phyloP scores from a whole-genome alignment of 2,113 vertebrate genomes.

The Edolisoma coerulescens region DNA sequence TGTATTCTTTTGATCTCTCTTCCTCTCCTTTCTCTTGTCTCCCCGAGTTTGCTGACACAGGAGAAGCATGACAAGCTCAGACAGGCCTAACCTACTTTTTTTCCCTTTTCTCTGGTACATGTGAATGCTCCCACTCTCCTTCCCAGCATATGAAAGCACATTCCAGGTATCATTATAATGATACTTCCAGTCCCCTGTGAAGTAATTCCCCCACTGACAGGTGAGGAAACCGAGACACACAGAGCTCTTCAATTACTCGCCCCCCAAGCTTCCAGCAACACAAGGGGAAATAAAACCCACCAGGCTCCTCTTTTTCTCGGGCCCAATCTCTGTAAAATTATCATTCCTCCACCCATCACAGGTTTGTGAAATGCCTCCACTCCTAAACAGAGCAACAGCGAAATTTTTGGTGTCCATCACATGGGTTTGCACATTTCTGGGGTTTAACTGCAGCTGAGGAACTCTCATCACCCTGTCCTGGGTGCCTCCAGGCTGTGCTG shows the following conservation, averaged over 20 bases:
- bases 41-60: conserved; percentile 62
- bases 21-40: conserved; percentile 49
- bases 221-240: conserved; percentile 18
- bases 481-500: background rate
- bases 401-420: background rate
- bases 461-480: accelerated
- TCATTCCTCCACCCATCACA: background rate
- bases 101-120: conserved; percentile 7
- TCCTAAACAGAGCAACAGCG: background rate
- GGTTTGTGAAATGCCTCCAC: background rate
- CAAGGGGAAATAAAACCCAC: background rate
- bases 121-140: conserved; percentile 22
- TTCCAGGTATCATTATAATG: conserved; percentile 51
- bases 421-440: background rate
- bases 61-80: conserved; percentile 58
- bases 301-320: background rate
- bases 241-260: background rate
- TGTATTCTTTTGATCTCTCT: conserved; percentile 62
- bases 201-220: conserved; percentile 45
- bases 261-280: background rate
- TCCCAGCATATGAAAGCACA: conserved; percentile 46
- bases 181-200: conserved; percentile 36
- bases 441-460: background rate
- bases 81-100: conserved; percentile 67
- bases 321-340: background rate